Percentiles rank a stretch among this genome's conserved stretches.
Conservation (phyloP, 1,140 invertebrate genomes). For the Musca domestica region DNA sequence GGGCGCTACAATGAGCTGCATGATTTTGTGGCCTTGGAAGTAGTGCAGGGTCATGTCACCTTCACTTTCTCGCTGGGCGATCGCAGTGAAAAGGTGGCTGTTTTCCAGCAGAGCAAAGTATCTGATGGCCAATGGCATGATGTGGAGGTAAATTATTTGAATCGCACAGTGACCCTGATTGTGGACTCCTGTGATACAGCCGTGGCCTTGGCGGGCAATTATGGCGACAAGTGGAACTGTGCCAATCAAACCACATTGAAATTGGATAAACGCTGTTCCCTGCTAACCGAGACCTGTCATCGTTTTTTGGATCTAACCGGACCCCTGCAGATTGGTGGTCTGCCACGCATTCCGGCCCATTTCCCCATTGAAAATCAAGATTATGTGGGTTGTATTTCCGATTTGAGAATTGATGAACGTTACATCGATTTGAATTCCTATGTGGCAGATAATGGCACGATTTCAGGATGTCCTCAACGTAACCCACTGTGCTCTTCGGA, state of each 20-base stretch:
- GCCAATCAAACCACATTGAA: conserved; percentile 72
- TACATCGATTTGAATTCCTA: conserved; percentile 88
- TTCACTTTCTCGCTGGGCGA: conserved; percentile 91
- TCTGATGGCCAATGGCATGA: conserved; percentile 92
- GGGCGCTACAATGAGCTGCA: conserved; percentile 93
- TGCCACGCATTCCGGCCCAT: conserved; percentile 77
- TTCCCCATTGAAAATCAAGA: conserved; percentile 83
- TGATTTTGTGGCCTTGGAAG: conserved; percentile 91
- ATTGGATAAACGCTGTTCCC: conserved; percentile 74
- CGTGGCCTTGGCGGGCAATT: conserved; percentile 74
- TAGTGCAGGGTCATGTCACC: conserved; percentile 72
- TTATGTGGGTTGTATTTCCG: conserved; percentile 88
- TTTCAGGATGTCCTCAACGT: conserved; percentile 84
- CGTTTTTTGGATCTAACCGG: conserved; percentile 94
- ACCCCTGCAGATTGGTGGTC: conserved; percentile 89
- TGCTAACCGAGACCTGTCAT: conserved; percentile 89
- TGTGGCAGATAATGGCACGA: conserved; percentile 87
- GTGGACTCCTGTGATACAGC: conserved; percentile 90
- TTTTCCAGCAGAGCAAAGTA: conserved; percentile 69
- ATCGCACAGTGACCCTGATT: conserved; percentile 82
- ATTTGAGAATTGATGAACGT: conserved; percentile 83
- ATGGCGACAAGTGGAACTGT: conserved; percentile 80
- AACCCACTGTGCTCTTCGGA: conserved; percentile 72
- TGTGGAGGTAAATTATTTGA: conserved; percentile 84
- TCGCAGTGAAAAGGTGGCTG: conserved; percentile 67